These are phyloP conservation scores for Papilio xuthus DNA, from an alignment of 1,140 invertebrate genomes.

Conservation along the genomic window DNA sequence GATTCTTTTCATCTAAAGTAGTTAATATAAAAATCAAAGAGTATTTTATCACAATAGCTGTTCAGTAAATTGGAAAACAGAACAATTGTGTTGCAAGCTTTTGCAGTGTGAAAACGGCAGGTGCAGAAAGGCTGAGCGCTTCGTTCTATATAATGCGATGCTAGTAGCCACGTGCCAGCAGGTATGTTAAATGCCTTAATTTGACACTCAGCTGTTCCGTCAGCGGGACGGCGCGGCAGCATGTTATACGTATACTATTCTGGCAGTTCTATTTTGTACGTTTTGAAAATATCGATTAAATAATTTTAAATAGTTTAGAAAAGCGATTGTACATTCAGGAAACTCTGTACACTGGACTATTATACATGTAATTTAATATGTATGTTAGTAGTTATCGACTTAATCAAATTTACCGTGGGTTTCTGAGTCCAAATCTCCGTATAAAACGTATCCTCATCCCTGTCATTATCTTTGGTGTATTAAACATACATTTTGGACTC, in stretches of 20 bases:
- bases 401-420: too few species aligned
- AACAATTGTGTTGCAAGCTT: neutral
- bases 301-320: neutral
- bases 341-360: too few species aligned
- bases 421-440: too few species aligned
- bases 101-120: slow-evolving; percentile 9
- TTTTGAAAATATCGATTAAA: neutral
- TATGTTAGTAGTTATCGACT: too few species aligned
- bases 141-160: neutral
- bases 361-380: too few species aligned
- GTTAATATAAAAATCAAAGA: neutral
- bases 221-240: neutral
- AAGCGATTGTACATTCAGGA: too few species aligned
- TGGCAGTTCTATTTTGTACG: slow-evolving; percentile 9
- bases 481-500: too few species aligned
- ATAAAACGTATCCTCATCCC: too few species aligned
- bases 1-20: too few species aligned
- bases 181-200: slow-evolving; percentile 24
- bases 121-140: slow-evolving; percentile 17
- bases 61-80: neutral
- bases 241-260: neutral
- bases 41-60: neutral
- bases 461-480: too few species aligned
- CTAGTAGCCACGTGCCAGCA: neutral
- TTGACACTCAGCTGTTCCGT: slow-evolving; percentile 15